These are phyloP conservation scores for Lycaena phlaeas DNA, from an alignment of 2,888 invertebrate species.

Conservation along the genomic window DNA sequence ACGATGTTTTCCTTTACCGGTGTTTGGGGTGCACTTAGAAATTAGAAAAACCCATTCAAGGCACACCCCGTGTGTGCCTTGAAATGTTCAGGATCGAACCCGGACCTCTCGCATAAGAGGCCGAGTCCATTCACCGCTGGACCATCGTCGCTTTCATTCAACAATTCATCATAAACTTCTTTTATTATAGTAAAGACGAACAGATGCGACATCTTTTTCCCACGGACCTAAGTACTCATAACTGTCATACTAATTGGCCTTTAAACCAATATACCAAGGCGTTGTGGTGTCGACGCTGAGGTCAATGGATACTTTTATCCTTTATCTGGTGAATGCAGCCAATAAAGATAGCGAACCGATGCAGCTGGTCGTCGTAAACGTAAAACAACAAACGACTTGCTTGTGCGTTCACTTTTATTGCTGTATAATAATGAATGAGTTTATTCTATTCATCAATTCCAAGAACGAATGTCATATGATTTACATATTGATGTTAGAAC, in stretches of 20 bases:
- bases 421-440: slow-evolving; percentile 58
- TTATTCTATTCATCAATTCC: slow-evolving; percentile 64
- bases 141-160: no score
- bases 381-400: slow-evolving; percentile 56
- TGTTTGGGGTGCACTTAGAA: no score
- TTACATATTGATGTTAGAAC: not conserved
- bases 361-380: slow-evolving; percentile 54
- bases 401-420: slow-evolving; percentile 55
- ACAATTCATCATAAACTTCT: no score
- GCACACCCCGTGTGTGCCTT: no score
- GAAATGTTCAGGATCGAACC: no score
- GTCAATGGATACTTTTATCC: slow-evolving; percentile 26
- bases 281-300: slow-evolving; percentile 11
- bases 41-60: no score
- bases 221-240: slow-evolving; percentile 7
- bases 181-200: no score
- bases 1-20: no score
- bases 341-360: slow-evolving; percentile 51
- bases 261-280: slow-evolving; percentile 2
- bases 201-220: slow-evolving; percentile 1
- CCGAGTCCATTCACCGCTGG: no score
- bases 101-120: no score
- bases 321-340: slow-evolving; percentile 47
- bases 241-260: slow-evolving; percentile 7
- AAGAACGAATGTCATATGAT: slow-evolving; percentile 33